phyloP scores from a whole-genome alignment of 2,113 vertebrate species.

The Empidonax traillii region DNA sequence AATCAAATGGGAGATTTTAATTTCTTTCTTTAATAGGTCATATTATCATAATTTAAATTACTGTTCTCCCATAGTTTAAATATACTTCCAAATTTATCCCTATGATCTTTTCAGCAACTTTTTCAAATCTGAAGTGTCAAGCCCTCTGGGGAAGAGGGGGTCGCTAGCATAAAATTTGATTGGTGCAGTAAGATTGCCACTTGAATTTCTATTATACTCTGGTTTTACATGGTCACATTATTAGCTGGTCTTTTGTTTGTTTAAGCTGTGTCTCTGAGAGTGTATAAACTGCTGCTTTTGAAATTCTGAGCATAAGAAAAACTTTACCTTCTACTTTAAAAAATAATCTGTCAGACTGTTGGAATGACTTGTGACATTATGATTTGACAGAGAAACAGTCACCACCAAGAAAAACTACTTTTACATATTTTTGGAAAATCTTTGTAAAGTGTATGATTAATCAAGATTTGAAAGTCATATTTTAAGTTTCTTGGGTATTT shows the following conservation, averaged over 20 bases:
- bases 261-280: not conserved
- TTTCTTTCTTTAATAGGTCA: conserved; percentile 53
- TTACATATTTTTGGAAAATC: not conserved
- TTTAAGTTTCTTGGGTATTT: not conserved
- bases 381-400: not conserved
- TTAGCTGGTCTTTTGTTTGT: not conserved
- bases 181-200: not conserved
- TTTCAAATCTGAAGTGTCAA: not conserved
- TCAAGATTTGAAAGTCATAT: not conserved
- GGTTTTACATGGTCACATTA: not conserved
- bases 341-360: not conserved
- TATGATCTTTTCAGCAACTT: not conserved
- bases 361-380: not conserved
- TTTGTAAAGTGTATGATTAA: not conserved
- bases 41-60: conserved; percentile 59
- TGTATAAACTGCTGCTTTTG: not conserved
- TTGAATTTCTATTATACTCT: conserved; percentile 6
- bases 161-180: not conserved
- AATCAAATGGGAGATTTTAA: conserved; percentile 8
- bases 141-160: not conserved
- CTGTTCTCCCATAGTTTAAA: conserved; percentile 3
- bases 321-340: not conserved
- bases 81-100: conserved; percentile 17
- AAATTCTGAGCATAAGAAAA: not conserved
- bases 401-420: not conserved